A percentile compares a stretch with the other conserved stretches of the same genome.
These are phyloP conservation scores for Carpatolechia fugitivella DNA, from an alignment of 2,888 invertebrate species.

Conservation along the genomic window DNA sequence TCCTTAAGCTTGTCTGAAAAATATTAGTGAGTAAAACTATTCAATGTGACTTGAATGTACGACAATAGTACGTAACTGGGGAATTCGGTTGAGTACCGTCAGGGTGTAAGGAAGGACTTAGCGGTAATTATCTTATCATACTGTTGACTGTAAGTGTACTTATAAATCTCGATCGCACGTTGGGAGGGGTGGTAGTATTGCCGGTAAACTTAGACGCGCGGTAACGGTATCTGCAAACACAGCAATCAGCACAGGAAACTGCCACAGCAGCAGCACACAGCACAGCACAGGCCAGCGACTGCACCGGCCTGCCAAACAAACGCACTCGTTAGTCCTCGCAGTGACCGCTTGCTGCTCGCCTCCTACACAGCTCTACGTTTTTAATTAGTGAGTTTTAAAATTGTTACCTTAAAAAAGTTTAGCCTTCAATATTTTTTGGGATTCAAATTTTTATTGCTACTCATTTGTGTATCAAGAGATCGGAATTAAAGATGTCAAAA, in stretches of 20 bases:
- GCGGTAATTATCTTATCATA: background rate
- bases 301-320: conserved; percentile 80
- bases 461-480: no score
- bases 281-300: conserved; percentile 78
- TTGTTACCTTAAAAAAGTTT: background rate
- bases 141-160: conserved; percentile 25
- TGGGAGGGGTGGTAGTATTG: conserved; percentile 56
- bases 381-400: background rate
- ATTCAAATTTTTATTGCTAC: no score
- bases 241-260: conserved; percentile 74
- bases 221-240: conserved; percentile 69
- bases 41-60: background rate
- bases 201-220: conserved; percentile 64
- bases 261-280: conserved; percentile 69
- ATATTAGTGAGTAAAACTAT: background rate
- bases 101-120: background rate
- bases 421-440: background rate
- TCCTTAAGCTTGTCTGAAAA: background rate
- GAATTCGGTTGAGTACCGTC: background rate
- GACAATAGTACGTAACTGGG: no score
- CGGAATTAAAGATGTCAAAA: no score
- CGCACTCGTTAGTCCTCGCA: conserved; percentile 60
- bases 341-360: conserved; percentile 25
- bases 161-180: conserved; percentile 30
- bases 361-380: background rate